Evolutionary conservation across 1,140 invertebrate genomes (phyloP), one percentile per base, ranked within the genome.

Genomic region (Anastatus disparis): DNA sequence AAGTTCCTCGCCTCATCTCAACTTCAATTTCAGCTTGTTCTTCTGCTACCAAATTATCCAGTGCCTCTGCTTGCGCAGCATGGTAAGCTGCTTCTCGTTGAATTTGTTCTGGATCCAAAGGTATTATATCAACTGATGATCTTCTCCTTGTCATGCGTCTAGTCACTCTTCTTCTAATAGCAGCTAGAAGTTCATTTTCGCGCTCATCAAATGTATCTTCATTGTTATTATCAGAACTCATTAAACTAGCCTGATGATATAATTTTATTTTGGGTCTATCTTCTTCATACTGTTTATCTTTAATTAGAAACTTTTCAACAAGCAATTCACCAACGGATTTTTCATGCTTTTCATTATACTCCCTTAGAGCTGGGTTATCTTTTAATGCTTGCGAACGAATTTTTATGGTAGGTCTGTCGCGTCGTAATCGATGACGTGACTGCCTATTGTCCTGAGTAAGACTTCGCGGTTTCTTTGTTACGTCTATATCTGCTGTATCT

Each of bases 401-500:
- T 48, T 82, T 82, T 20, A 84, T 82, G 0, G 80, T 83, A 1
- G 82, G 79, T 7, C 82, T 74, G 35, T 84, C 81, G 1, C 83
- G 80, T 0, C 81, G 78, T 2, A 79, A 64, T 0, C 78, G 79
- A 42, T 73, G 78, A 7, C 70, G 64, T 59, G 72, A 80, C 6
- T 73, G 75, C 10, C 40, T 67, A 1, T 74, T 68, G 3, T 80
- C 78, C n/a, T 74, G 72, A 0, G 78, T 73, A 73, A 79, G 76
- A 3, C 52, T 89, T 46, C 89, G 85, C 1, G 70, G 70, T 0
- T 86, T 85, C 0, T 87, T 86, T 2, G 92, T 92, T 0, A 95
- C 92, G 81, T 95, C 93, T 73, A 95, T 95, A 78, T 94, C 92
- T 2, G 92, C 91, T 4, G 93, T 94, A 78, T 94, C 92, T 31